These are phyloP conservation scores for Nemurella pictetii DNA, from an alignment of 2,888 invertebrate genomes.

Conservation along the genomic window DNA sequence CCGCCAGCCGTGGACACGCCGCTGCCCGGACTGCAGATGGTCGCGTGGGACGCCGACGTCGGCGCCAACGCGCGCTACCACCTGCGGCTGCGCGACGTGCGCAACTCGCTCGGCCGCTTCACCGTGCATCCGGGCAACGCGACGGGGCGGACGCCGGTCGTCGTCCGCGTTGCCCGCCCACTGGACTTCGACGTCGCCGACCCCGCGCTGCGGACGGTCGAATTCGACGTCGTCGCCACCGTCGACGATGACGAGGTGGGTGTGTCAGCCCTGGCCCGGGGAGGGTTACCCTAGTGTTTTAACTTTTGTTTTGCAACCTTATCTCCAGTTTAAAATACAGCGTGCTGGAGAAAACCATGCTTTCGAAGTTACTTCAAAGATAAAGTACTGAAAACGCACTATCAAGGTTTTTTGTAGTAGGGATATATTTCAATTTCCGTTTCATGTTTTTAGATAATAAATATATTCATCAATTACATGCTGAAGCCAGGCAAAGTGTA, in stretches of 20 bases:
- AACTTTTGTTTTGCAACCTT: not conserved
- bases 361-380: too few species aligned
- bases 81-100: constrained; percentile 62
- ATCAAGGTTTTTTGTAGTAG: too few species aligned
- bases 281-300: not conserved
- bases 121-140: constrained; percentile 67
- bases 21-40: constrained; percentile 66
- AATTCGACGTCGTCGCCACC: constrained; percentile 69
- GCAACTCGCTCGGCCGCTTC: constrained; percentile 63
- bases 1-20: constrained; percentile 49
- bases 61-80: constrained; percentile 74
- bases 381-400: too few species aligned
- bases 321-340: not conserved
- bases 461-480: too few species aligned
- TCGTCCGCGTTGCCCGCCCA: constrained; percentile 69
- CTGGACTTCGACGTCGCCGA: constrained; percentile 72
- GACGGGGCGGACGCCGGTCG: constrained; percentile 73
- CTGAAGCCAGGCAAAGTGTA: too few species aligned
- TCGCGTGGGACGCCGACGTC: constrained; percentile 72
- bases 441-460: too few species aligned
- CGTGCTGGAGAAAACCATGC: too few species aligned
- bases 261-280: too few species aligned
- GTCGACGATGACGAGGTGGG: constrained; percentile 55
- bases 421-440: too few species aligned
- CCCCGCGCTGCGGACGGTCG: constrained; percentile 60